Evolutionary conservation across 2,797 vertebrate species (phyloP).

Genomic region (Anabacerthia variegaticeps): DNA sequence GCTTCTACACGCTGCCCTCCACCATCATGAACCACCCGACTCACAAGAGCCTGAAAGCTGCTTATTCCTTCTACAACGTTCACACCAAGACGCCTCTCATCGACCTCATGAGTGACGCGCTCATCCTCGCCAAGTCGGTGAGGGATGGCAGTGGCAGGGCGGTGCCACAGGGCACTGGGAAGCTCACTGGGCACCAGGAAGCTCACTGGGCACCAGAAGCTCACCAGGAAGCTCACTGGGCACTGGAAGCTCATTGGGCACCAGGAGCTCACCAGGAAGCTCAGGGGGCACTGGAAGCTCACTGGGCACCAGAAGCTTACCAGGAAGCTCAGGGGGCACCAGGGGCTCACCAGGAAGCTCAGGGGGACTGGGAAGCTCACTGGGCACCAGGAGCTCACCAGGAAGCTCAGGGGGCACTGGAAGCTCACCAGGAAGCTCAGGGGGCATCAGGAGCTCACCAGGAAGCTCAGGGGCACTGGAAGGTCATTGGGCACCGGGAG

Average conservation of each 20-base stretch:
- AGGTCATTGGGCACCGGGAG: no score
- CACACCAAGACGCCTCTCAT: conserved; percentile 92
- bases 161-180: rapidly evolving
- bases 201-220: neutral
- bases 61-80: conserved; percentile 98
- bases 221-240: neutral
- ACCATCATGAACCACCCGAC: conserved; percentile 98
- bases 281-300: no score
- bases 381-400: neutral
- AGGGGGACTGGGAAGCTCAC: no score
- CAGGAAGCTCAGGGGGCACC: neutral
- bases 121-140: conserved; percentile 96
- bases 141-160: neutral
- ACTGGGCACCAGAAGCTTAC: no score
- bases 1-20: conserved; percentile 97
- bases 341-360: neutral
- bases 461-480: no score
- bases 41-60: conserved; percentile 97
- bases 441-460: no score
- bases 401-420: no score
- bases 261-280: no score
- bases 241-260: no score
- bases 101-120: conserved; percentile 96
- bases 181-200: neutral
- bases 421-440: no score